phyloP scores from a whole-genome alignment of 2,113 vertebrate genomes.

The Daboia siamensis region DNA sequence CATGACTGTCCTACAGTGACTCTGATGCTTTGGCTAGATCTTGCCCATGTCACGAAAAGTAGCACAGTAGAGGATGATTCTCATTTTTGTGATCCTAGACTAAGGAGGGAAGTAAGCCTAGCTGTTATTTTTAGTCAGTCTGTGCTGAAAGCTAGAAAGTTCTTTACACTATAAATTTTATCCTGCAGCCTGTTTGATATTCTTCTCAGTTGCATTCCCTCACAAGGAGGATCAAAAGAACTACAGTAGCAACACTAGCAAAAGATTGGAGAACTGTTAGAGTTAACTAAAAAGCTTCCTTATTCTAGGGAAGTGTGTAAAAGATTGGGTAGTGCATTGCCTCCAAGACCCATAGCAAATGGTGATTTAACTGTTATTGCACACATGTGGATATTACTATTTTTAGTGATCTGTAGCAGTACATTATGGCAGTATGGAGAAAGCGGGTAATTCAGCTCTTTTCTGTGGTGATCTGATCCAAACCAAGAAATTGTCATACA shows the following conservation, averaged over 20 bases:
- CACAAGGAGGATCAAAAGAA: not conserved
- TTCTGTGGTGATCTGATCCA: not conserved
- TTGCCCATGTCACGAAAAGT: not conserved
- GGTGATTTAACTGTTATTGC: not conserved
- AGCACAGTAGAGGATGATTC: not conserved
- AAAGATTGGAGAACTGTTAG: not conserved
- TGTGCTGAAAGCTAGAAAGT: not conserved
- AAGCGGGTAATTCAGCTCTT: not conserved
- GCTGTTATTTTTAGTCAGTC: not conserved
- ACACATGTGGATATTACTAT: not conserved
- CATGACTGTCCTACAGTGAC: not conserved
- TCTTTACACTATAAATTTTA: not conserved
- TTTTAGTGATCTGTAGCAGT: not conserved
- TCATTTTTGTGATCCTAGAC: not conserved
- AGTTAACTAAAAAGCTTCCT: not conserved
- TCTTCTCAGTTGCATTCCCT: not conserved
- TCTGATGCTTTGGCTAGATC: not conserved
- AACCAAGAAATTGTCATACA: not conserved
- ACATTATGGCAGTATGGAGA: not conserved
- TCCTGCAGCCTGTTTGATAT: not conserved
- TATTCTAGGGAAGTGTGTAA: not conserved
- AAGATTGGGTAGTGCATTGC: not conserved
- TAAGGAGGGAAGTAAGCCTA: not conserved
- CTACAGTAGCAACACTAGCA: not conserved
- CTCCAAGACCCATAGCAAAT: not conserved